Percentiles rank a stretch among this genome's conserved stretches.
phyloP scores from a whole-genome alignment of 2,888 invertebrate genomes.

The Caradrina kadenii region DNA sequence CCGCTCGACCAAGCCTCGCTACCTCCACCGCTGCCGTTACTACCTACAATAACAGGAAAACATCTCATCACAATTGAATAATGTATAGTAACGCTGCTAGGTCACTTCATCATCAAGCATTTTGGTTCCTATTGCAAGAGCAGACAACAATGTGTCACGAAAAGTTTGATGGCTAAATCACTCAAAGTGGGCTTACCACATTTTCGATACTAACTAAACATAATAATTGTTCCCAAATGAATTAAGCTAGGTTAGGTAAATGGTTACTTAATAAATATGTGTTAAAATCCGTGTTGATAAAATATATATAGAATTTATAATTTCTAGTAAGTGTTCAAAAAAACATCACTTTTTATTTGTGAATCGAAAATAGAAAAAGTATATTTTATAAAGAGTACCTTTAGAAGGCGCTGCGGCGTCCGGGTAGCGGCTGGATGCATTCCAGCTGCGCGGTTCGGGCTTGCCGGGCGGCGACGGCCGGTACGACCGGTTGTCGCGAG shows the following conservation, averaged over 20 bases:
- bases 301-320: too few relatives aligned
- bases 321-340: too few relatives aligned
- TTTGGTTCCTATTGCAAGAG: not conserved
- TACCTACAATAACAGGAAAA: conserved; percentile 46
- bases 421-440: conserved; percentile 80
- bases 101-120: too few relatives aligned
- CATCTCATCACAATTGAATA: too few relatives aligned
- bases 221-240: too few relatives aligned
- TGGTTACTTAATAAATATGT: too few relatives aligned
- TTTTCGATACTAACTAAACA: too few relatives aligned
- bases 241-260: too few relatives aligned
- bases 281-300: too few relatives aligned
- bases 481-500: conserved; percentile 82
- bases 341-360: too few relatives aligned
- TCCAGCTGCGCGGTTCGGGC: conserved; percentile 85
- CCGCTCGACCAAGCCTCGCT: conserved; percentile 76
- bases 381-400: conserved; percentile 68
- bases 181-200: too few relatives aligned
- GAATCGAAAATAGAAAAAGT: not conserved
- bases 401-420: conserved; percentile 79
- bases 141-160: not conserved
- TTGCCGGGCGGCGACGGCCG: conserved; percentile 84
- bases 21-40: conserved; percentile 69
- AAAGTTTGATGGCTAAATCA: not conserved
- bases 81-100: too few relatives aligned